These are phyloP conservation scores for Lytechinus pictus DNA, from an alignment of 35 echinoderm and acorn worm genomes.

Conservation along the genomic window DNA sequence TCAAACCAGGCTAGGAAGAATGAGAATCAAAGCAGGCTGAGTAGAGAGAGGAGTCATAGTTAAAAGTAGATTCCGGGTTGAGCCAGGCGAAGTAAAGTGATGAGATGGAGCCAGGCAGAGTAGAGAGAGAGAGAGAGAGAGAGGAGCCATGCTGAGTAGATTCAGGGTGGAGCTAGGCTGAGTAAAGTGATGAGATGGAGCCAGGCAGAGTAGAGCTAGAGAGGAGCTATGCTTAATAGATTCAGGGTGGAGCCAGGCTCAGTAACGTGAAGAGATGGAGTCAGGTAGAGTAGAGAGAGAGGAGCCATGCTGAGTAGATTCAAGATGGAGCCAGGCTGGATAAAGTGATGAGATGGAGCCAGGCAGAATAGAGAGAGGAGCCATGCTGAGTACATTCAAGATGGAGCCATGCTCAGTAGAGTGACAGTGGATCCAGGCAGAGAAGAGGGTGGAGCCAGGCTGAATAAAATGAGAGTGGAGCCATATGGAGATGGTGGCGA, in stretches of 20 bases:
- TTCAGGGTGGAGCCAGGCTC: background rate
- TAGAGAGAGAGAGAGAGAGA: background rate
- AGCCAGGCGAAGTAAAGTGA: too few species aligned
- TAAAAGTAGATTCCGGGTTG: too few species aligned
- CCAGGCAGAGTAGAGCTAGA: background rate
- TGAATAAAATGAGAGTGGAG: background rate
- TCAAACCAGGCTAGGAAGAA: background rate
- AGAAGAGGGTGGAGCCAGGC: background rate
- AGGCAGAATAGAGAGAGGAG: background rate
- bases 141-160: background rate
- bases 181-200: background rate
- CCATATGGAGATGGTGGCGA: background rate
- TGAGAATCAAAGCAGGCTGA: background rate
- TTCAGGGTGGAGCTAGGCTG: background rate
- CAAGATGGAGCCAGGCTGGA: background rate
- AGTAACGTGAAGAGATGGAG: background rate
- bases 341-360: background rate
- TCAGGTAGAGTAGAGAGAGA: background rate
- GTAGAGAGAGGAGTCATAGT: too few species aligned
- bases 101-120: background rate
- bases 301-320: background rate
- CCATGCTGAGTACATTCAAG: background rate
- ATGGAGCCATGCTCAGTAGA: background rate
- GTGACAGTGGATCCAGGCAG: background rate
- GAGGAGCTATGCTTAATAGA: background rate